Percentiles rank a stretch among this genome's conserved stretches.
phyloP scores from a whole-genome alignment of 2,797 vertebrate species.

The Iguana delicatissima region DNA sequence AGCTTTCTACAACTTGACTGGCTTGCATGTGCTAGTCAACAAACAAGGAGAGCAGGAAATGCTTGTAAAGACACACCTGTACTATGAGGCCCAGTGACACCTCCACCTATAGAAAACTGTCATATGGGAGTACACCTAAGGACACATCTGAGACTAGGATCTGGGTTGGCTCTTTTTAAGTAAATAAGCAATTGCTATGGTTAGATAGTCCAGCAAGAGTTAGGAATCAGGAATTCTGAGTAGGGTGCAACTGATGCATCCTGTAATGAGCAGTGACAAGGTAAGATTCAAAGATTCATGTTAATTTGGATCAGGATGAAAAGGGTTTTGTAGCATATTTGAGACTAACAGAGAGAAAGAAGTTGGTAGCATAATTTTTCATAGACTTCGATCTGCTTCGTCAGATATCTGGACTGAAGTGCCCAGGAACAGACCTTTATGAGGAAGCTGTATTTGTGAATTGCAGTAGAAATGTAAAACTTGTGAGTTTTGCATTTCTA shows the following conservation, averaged over 20 bases:
- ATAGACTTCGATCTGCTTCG: no score
- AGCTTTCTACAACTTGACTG: neutral
- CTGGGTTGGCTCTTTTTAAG: neutral
- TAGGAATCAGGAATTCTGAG: neutral
- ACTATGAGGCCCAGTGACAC: neutral
- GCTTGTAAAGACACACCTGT: neutral
- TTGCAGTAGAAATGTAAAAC: no score
- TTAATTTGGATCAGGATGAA: no score
- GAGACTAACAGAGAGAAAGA: no score
- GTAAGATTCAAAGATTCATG: no score
- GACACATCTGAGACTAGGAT: neutral
- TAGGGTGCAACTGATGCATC: neutral
- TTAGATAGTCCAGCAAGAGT: neutral
- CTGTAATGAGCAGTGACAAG: no score
- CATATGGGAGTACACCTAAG: neutral
- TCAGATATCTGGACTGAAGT: no score
- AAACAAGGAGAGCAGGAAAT: slow-evolving; percentile 35
- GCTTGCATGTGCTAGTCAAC: neutral
- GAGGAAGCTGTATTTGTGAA: no score
- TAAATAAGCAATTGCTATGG: neutral
- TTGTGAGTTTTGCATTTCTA: no score
- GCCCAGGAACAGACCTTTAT: no score
- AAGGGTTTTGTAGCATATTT: no score
- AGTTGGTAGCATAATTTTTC: no score
- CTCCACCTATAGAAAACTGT: slow-evolving; percentile 7